These are phyloP conservation scores for Saccostrea glomerata DNA, from an alignment of 1,140 invertebrate genomes.

Conservation along the genomic window DNA sequence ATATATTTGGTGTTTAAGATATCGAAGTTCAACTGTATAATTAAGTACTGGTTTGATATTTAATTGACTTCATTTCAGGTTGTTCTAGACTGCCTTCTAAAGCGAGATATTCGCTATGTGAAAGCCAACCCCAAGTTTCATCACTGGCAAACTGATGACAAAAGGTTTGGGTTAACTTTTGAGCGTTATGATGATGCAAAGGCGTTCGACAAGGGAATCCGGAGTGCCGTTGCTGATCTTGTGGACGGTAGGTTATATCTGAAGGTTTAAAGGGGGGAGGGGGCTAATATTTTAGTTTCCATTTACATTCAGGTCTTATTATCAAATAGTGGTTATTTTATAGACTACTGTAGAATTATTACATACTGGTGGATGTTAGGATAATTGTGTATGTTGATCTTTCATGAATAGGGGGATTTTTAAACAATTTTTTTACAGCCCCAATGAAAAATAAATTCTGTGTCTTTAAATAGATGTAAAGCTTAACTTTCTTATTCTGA, in stretches of 20 bases:
- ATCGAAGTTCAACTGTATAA: background rate
- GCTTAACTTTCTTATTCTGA: no score
- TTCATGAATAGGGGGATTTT: no score
- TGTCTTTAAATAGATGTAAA: no score
- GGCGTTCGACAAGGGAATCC: slow-evolving; percentile 95
- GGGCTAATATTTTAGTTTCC: background rate
- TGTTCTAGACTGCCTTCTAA: slow-evolving; percentile 95
- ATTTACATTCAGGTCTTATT: no score
- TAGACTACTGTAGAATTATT: no score
- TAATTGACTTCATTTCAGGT: slow-evolving; percentile 83
- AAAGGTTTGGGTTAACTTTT: slow-evolving; percentile 96
- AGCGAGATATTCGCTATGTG: slow-evolving; percentile 97
- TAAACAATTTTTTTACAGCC: no score
- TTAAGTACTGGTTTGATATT: background rate
- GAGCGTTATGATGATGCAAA: slow-evolving; percentile 95
- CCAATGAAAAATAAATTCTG: no score
- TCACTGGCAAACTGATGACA: slow-evolving; percentile 97
- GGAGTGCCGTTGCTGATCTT: slow-evolving; percentile 93
- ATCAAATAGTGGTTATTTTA: no score
- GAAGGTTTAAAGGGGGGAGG: background rate
- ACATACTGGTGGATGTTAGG: no score
- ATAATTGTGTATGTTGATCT: no score
- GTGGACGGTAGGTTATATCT: slow-evolving; percentile 86
- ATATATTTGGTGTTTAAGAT: no score
- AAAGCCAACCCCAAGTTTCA: slow-evolving; percentile 99